Evolutionary conservation across 2,888 invertebrate genomes (phyloP).

Genomic region (Aspidiotus rigidus): DNA sequence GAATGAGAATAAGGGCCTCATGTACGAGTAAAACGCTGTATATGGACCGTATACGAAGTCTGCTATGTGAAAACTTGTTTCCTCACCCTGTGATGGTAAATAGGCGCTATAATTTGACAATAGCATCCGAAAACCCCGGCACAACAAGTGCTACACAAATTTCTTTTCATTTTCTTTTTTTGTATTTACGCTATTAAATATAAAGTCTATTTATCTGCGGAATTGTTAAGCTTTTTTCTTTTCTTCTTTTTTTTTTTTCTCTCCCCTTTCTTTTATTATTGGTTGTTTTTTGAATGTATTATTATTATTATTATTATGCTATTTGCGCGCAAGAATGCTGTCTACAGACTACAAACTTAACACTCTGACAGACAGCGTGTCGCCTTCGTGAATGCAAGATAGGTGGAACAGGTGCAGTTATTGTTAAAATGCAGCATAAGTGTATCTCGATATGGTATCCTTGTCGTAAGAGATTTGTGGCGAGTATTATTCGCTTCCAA

Average conservation of each 20-base stretch:
- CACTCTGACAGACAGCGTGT: too few species aligned
- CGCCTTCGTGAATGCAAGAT: too few species aligned
- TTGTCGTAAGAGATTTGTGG: too few species aligned
- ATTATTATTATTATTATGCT: too few species aligned
- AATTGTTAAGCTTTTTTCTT: background rate
- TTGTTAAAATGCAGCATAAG: too few species aligned
- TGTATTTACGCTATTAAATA: background rate
- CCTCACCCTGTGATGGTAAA: constrained; percentile 11
- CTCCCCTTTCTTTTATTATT: background rate
- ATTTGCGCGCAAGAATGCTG: too few species aligned
- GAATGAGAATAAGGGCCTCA: too few species aligned
- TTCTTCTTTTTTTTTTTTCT: background rate
- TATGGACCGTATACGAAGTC: constrained; percentile 12
- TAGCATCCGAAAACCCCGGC: constrained; percentile 27
- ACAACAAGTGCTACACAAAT: constrained; percentile 29
- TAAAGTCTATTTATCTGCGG: background rate
- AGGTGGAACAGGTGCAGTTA: too few species aligned
- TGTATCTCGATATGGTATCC: too few species aligned
- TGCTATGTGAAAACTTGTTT: constrained; percentile 18
- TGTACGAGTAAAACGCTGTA: too few species aligned
- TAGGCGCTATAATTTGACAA: constrained; percentile 31
- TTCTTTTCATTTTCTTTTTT: background rate
- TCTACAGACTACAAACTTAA: too few species aligned
- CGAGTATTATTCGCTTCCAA: too few species aligned
- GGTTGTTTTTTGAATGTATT: background rate